Base-by-base conservation (phyloP, 2,888 invertebrate species). In the Megamerina dolium region DNA sequence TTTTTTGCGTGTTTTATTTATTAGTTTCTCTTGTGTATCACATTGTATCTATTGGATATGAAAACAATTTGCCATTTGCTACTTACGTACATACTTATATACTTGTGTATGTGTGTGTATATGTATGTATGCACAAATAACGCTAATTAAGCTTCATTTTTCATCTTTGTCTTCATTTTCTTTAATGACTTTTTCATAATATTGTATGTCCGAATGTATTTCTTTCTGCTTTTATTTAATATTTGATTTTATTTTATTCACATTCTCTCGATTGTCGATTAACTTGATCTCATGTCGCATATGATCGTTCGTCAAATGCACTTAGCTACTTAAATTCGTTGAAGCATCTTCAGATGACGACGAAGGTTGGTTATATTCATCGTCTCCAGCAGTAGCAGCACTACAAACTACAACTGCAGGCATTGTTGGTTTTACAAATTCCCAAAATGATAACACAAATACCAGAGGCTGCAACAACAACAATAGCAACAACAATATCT, bases 291-390 rank as follows among this genome's bases (percentile, higher is more conserved):
- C n/a, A n/a, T n/a, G n/a, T 21, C 27, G 27, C 41, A 12, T 35
- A 5, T 35, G 29, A 47, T 43, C 33, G 48, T 47, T 50, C 47
- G 16, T 26, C 16, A 10, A 6, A 23, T 8, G 10, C 23, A 8
- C 23, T 34, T 43, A 67, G 68, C 59, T 66, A 57, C 61, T 67
- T 37, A 71, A 73, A 60, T 72, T 73, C 47, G 68, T 72, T 54
- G 75, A 74, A 52, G 78, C 79, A 60, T 79, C 80, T 39, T 80
- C 81, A 34, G 56, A 56, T 36, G 81, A 81, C 60, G 80, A 80
- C 55, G 67, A 64, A 51, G 68, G 70, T 54, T 72, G 72, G 72
- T 57, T 69, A 31, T 72, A 67, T 50, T 63, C 63, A 33, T 63
- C 61, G 43, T 47, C 51, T 44, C 32, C 52, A 40, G 37, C 53